Evolutionary conservation across 2,113 vertebrate genomes (phyloP), one percentile per base, ranked within the genome.

Genomic region (Fulica atra): DNA sequence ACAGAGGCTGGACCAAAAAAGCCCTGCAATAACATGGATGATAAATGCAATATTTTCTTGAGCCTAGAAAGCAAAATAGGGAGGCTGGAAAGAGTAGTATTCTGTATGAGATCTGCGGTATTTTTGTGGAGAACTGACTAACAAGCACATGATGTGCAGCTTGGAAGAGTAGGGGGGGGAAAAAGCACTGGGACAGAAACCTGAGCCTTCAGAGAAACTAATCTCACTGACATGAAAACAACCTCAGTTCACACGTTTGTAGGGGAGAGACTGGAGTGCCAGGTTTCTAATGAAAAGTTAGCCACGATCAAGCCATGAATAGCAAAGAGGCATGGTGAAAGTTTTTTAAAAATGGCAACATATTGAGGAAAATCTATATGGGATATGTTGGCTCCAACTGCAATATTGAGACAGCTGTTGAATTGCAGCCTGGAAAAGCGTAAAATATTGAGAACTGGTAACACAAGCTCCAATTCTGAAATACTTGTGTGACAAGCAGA

Each of bases 351-450:
- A 85, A 94, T n/a, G 72, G 72, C 72, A 94, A 83, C 80, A 72
- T 61, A 65, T 70, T 91, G 92, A 94, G 60, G 80, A 65, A 90
- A 94, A 63, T 76, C 95, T 96, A 48, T 33, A 40, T 4, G 65
- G 88, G 89, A 76, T 91, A 92, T 35, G 15, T 69, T 96, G 95
- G 83, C 80, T 96, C 77, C 73, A 70, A 86, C 31, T 69, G 65
- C 80, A 95, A 42, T 92, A 96, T 94, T 95, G 93, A 95, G 80
- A 91, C 90, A 96, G 92, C 88, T 96, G 95, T 83, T 96, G 88
- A 84, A 91, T 44, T 96, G 89, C 88, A 94, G 90, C 59, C 90
- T 91, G 88, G 36, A 92, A 92, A 96, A 88, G 83, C 16, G 25
- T 92, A 90, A 95, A 96, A 94, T 95, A 96, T 78, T 93, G 88